Base-by-base conservation (phyloP, 1,140 invertebrate genomes). In the Apocrypta bakeri region DNA sequence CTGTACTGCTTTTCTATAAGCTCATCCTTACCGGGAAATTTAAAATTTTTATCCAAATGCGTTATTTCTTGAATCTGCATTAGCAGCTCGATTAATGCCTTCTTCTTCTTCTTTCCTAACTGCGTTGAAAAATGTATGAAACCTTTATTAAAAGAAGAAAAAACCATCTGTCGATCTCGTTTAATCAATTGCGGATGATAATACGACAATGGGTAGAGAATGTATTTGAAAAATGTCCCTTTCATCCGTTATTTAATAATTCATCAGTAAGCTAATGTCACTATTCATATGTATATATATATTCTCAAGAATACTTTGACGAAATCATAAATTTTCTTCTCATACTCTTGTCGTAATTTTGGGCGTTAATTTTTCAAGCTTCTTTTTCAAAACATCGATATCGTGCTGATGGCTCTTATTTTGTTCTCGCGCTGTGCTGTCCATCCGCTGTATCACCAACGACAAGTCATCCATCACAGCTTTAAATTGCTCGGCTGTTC, bases 381-480 rank as follows among this genome's bases (percentile, higher is more conserved):
- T 84, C 73, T 78, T 85, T 61, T 88, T 88, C 71, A 88, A 78
- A 4, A 42, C 12, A 0, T 77, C 56, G 56, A 88, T 84, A 77
- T 88, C 86, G 6, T 82, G 61, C 2, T 85, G 73, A 12, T 88
- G 71, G 73, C 72, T 83, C 40, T 88, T 81, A 64, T 81, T 84
- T 27, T 88, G 83, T 56, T 84, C 84, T 11, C 74, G 81, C 8
- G 84, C 84, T 1, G 85, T 82, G 0, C 68, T 33, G 61, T 90
- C 88, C 72, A 90, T 86, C 29, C 89, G 86, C 6, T 33, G 85
- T 69, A 86, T 87, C 63, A 90, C 89, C 80, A 87, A 87, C 2
- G 68, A 77, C 73, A 91, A 86, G 82, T 90, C 90, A n/a, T 85
- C 85, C 76, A 86, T 90, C 85, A 90, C 88, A 6, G 74, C 86